Conservation (phyloP, 2,113 vertebrate species). For the Corythornis vintsioides region DNA sequence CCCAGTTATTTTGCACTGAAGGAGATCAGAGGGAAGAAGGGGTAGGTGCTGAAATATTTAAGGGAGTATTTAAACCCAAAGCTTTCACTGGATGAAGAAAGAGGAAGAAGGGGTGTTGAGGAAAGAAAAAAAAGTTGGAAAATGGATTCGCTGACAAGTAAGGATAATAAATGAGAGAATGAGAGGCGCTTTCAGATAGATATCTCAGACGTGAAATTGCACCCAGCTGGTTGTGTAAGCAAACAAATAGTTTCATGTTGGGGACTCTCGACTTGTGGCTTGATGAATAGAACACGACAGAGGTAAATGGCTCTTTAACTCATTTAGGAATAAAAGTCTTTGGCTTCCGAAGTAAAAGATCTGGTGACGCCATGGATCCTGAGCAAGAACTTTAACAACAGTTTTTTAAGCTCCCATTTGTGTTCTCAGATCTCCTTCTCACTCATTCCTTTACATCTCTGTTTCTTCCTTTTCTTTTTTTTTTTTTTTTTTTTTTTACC, state of each 20-base stretch:
- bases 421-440: not conserved
- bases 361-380: constrained; percentile 73
- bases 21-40: not conserved
- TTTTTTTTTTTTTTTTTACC: not conserved
- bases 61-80: constrained; percentile 46
- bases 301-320: constrained; percentile 97
- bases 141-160: constrained; percentile 89
- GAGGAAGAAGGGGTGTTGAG: not conserved
- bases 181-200: constrained; percentile 93
- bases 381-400: constrained; percentile 68
- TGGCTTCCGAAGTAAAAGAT: constrained; percentile 79
- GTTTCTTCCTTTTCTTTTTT: not conserved
- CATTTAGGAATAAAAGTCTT: constrained; percentile 87
- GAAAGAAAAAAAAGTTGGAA: constrained; percentile 69
- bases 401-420: constrained; percentile 69
- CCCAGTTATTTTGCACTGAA: not conserved
- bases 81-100: constrained; percentile 59
- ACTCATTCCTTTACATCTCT: not conserved
- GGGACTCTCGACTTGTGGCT: constrained; percentile 89
- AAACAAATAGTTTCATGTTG: constrained; percentile 96
- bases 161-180: constrained; percentile 94
- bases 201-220: constrained; percentile 98
- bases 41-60: not conserved
- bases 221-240: constrained; percentile 96
- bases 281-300: constrained; percentile 96